Evolutionary conservation across 2,888 invertebrate species (phyloP).

Genomic region (Tinea semifulvella): DNA sequence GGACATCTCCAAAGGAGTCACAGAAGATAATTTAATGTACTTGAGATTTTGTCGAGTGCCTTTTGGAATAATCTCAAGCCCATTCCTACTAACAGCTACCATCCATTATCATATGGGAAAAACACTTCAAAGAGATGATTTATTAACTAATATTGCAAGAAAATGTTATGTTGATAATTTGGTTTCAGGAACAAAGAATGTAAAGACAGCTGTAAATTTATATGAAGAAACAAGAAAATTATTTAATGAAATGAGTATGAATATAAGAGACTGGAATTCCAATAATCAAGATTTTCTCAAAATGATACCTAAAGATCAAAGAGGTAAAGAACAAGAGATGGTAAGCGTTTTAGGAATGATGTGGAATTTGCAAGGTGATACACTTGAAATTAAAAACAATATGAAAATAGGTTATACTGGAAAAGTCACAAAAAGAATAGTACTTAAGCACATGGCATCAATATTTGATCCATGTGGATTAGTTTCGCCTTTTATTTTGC

Average conservation of each 20-base stretch:
- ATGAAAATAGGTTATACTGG: neutral
- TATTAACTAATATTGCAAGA: slow-evolving; percentile 13
- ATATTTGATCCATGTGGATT: slow-evolving; percentile 12
- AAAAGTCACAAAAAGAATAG: slow-evolving; percentile 10
- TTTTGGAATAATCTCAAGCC: slow-evolving; percentile 20
- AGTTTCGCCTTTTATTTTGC: neutral
- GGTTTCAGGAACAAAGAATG: neutral
- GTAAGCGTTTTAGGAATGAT: slow-evolving; percentile 16
- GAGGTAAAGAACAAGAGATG: neutral
- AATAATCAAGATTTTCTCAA: slow-evolving; percentile 15
- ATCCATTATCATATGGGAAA: slow-evolving; percentile 17
- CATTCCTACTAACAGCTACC: slow-evolving; percentile 20
- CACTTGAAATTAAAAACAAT: slow-evolving; percentile 14
- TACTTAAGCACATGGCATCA: slow-evolving; percentile 7
- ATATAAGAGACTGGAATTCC: slow-evolving; percentile 16
- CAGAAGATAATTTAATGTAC: slow-evolving; percentile 12
- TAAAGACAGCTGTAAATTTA: neutral
- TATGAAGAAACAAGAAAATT: neutral
- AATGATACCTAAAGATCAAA: slow-evolving; percentile 11
- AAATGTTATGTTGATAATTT: slow-evolving; percentile 18
- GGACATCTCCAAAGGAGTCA: neutral
- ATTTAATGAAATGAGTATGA: slow-evolving; percentile 6
- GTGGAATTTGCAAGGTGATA: slow-evolving; percentile 15
- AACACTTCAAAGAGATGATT: neutral
- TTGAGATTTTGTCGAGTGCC: slow-evolving; percentile 20